Base-by-base conservation (phyloP, 2,113 vertebrate species). In the Ia io region DNA sequence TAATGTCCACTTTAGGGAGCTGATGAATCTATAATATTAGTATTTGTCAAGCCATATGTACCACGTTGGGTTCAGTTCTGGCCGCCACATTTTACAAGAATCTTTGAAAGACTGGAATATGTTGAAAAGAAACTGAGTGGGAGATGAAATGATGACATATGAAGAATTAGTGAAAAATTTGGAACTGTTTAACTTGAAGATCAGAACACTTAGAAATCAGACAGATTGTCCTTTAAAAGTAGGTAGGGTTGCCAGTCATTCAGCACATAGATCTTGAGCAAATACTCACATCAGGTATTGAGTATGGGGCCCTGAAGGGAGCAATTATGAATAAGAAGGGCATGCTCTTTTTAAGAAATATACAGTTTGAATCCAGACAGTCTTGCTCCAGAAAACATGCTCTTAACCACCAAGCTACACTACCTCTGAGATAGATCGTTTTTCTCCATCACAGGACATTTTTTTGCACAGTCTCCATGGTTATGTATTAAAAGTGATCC, bases 111-210 rank as follows among this genome's bases (percentile, higher is more conserved):
- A 56, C 59, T 90, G 49, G 56, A 94, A 28, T 90, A 85, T 91
- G n/a, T 96, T 93, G 37, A 95, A 86, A 90, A 49, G 71, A 93
- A 91, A 40, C 63, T 93, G n/a, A 84, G 23, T 44, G n/a, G 37
- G 74, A 85, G 37, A 79, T 93, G 49, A 97, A 95, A 92, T 93
- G 14, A 79, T 90, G 61, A 90, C 42, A 87, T 78, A 74, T 69
- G 35, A 74, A 14, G 49, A 95, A 87, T 86, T 83, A 92, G 42
- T 76, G 32, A 91, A 84, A 76, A 42, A 51, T 84, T 76, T 88
- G 40, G 20, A 91, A 84, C 74, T 94, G 42, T 90, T 96, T 84
- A 83, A 5, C 23, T 94, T 84, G 35, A 44, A 91, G 49, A 90
- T 88, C 32, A 82, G 42, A 79, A 59, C 37, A 77, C 18, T 25